A percentile compares a stretch with the other conserved stretches of the same genome.
Evolutionary conservation across 2,113 vertebrate genomes (phyloP).

Genomic region (Heptranchias perlo): DNA sequence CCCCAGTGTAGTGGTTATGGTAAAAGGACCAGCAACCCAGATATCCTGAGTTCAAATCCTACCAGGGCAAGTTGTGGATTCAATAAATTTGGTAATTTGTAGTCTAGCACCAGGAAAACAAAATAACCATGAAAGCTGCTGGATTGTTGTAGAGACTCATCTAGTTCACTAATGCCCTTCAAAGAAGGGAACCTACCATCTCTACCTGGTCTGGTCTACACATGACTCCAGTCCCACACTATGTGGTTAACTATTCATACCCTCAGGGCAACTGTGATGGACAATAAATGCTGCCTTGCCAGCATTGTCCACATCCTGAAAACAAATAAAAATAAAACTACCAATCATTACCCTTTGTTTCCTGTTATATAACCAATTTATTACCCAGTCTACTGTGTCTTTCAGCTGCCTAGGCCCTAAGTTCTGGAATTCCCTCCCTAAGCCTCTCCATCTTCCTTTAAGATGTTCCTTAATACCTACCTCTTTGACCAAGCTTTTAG

Average conservation of each 20-base stretch:
- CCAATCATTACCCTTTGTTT: neutral
- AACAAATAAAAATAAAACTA: neutral
- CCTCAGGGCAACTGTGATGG: neutral
- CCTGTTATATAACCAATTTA: neutral
- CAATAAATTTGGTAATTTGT: neutral
- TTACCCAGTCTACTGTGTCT: neutral
- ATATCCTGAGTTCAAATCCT: neutral
- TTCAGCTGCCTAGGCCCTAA: too few relatives aligned
- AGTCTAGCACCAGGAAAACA: neutral
- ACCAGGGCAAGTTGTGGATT: neutral
- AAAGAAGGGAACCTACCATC: neutral
- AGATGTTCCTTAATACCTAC: too few relatives aligned
- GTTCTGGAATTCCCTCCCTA: too few relatives aligned
- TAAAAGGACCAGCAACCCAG: neutral
- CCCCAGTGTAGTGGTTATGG: neutral
- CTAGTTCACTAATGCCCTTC: neutral
- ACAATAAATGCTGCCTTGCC: neutral
- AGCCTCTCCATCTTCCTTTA: too few relatives aligned
- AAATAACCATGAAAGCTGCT: neutral
- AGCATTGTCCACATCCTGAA: neutral
- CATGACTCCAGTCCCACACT: neutral
- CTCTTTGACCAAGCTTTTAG: too few relatives aligned
- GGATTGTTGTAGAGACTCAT: neutral
- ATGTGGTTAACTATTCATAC: neutral
- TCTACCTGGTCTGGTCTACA: neutral